Conservation (phyloP, 2,888 invertebrate species). For the Calliopum simillimum region DNA sequence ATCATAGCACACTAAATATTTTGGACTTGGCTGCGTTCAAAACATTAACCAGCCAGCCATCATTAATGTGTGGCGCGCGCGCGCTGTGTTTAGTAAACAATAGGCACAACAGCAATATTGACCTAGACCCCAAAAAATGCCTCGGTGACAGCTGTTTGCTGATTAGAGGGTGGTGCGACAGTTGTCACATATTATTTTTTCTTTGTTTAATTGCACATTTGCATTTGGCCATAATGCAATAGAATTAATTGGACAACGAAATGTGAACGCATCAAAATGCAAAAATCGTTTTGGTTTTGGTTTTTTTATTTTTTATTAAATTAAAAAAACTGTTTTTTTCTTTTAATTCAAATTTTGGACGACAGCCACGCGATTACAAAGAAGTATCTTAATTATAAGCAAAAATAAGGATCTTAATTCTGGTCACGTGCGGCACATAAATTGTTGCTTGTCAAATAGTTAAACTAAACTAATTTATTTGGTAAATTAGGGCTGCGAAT, state of each 20-base stretch:
- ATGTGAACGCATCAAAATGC: constrained; percentile 40
- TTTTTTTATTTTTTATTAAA: constrained; percentile 1
- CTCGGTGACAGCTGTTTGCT: constrained; percentile 12
- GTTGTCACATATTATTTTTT: neutral
- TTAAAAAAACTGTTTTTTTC: neutral
- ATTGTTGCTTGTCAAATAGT: constrained; percentile 13
- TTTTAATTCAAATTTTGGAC: constrained; percentile 26
- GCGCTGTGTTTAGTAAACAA: constrained; percentile 24
- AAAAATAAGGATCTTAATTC: constrained; percentile 15
- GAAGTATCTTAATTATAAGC: neutral
- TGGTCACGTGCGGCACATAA: constrained; percentile 34
- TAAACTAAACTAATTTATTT: too few relatives aligned
- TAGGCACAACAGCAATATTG: constrained; percentile 30
- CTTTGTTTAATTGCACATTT: neutral
- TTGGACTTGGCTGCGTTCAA: too few relatives aligned
- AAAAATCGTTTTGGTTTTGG: constrained; percentile 34
- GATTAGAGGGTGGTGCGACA: neutral
- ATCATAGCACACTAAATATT: too few relatives aligned
- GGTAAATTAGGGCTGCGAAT: too few relatives aligned
- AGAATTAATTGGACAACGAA: constrained; percentile 12
- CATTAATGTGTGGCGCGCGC: neutral
- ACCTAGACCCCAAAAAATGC: constrained; percentile 42
- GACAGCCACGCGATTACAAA: neutral
- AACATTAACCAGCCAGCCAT: too few relatives aligned
- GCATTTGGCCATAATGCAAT: constrained; percentile 18